Base-by-base conservation (phyloP, 2,888 invertebrate species). In the Argyresthia albistria region DNA sequence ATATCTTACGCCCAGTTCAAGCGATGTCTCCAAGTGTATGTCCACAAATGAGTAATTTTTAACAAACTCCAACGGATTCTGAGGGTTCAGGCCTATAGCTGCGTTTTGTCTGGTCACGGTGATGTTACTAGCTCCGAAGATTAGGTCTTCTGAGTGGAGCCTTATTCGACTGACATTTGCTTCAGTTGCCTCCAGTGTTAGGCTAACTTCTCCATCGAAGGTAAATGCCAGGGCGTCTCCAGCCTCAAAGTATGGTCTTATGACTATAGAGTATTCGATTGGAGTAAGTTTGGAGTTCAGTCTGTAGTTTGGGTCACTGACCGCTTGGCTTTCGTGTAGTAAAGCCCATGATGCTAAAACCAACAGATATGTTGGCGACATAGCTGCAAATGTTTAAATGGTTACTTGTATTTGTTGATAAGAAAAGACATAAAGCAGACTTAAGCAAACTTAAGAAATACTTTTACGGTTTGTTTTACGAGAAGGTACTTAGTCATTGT, bases 181-280 rank as follows among this genome's bases (percentile, higher is more conserved):
- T 16, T 62, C 61, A 0, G 76, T 73, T 1, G 66, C 69, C 35
- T 39, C 46, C 2, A 88, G 68, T 1, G 62, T 66, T 11, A 91
- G 89, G 15, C 63, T 66, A 0, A 88, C 84, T 59, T 69, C 71
- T 10, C 90, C 91, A 4, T 76, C 68, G 55, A 89, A 90, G 0
- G 75, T 80, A 58, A 89, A 89, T 0, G 69, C 72, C 43, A 57
- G 68, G 0, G 65, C 69, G 50, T 82, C 67, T 1, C 66, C 69
- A 1, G 83, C 82, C 3, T 86, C 72, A 6, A 91, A 82, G 57
- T 88, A 81, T 0, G 91, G 91, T 0, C 71, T 77, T 4, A 93
- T 69, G 0, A 71, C 62, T 1, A 92, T 70, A 0, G 82, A 72
- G 58, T 93, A 93, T 1, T 73, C 68, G 4, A 63, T 68, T 0